Base-by-base conservation (phyloP, 2,113 vertebrate species). In the Poeciliopsis prolifica region DNA sequence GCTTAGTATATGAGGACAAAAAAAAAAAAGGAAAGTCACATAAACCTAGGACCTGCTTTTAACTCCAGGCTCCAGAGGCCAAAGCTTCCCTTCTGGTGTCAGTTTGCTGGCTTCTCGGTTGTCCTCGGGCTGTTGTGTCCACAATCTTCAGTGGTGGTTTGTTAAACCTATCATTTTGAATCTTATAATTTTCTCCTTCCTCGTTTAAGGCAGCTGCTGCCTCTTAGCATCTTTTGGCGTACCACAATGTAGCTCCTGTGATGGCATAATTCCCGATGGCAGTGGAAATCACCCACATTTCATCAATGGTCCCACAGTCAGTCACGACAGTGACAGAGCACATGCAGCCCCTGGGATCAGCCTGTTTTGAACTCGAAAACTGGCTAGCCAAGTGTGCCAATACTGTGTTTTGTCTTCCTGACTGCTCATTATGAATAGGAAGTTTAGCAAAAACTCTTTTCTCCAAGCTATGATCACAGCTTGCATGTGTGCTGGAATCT, bases 341-440 rank as follows among this genome's bases (percentile, higher is more conserved):
- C 48, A 72, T 72, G 75, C 83, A 80, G 72, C 85, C 86, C 78
- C 70, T 77, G 84, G 78, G 83, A 84, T 70, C 65, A 60, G 81
- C 84, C 89, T 83, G 82, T 84, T 81, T 90, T 87, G 81, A 48
- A 72, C 74, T 88, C 76, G 29, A 85, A 85, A 87, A 85, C 75
- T 78, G 77, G 75, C 72, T 4, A 73, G 65, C 77, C 72, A 44
- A 68, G 72, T 79, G 73, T 75, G 89, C 87, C 81, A 88, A 70
- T 69, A 51, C 83, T 61, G 60, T 78, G 86, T 87, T 89, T 86
- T 70, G 79, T 86, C 72, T 9, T 78, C 75, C 79, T 82, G 68
- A 71, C 86, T 88, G 72, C 90, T 91, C 88, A 91, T 91, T 91
- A 89, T 84, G 70, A 86, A 82, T 77, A 74, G 65, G 67, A 83